Evolutionary conservation across 37 sponge, comb jelly and placozoan genomes (phyloP).

Genomic region (Corticium candelabrum): DNA sequence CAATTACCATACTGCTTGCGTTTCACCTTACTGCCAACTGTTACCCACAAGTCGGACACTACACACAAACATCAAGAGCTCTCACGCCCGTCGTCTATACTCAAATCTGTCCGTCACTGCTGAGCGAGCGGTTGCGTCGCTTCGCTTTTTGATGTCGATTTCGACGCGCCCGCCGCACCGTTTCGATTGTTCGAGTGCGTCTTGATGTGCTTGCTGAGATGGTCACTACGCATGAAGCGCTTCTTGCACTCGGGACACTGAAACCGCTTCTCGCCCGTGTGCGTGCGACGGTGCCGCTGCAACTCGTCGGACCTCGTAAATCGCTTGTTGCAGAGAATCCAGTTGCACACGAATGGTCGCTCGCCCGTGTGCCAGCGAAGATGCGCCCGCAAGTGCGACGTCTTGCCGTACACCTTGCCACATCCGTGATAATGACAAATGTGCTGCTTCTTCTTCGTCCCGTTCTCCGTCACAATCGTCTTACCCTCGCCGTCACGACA

Average conservation of each 20-base stretch:
- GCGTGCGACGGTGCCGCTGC: slow-evolving; percentile 63
- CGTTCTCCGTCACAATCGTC: slow-evolving; percentile 29
- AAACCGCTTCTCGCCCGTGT: slow-evolving; percentile 81
- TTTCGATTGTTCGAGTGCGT: slow-evolving; percentile 40
- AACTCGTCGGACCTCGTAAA: slow-evolving; percentile 80
- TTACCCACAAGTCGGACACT: no score
- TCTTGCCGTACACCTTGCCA: slow-evolving; percentile 68
- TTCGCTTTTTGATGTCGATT: background rate
- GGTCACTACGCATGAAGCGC: slow-evolving; percentile 81
- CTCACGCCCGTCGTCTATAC: no score
- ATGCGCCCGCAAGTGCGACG: slow-evolving; percentile 78
- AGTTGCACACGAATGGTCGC: slow-evolving; percentile 65
- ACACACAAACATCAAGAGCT: no score
- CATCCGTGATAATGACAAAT: slow-evolving; percentile 68
- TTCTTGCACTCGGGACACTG: slow-evolving; percentile 50
- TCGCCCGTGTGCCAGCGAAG: slow-evolving; percentile 83
- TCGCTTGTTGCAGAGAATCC: slow-evolving; percentile 70
- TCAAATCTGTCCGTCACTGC: no score
- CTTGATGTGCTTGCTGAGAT: slow-evolving; percentile 73
- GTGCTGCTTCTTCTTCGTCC: slow-evolving; percentile 75
- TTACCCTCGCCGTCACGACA: slow-evolving; percentile 24
- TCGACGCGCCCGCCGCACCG: background rate
- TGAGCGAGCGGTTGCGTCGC: no score
- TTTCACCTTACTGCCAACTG: no score
- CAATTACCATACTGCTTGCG: no score